Conservation (phyloP, 2,797 vertebrate genomes). For the Lagodon rhomboides region DNA sequence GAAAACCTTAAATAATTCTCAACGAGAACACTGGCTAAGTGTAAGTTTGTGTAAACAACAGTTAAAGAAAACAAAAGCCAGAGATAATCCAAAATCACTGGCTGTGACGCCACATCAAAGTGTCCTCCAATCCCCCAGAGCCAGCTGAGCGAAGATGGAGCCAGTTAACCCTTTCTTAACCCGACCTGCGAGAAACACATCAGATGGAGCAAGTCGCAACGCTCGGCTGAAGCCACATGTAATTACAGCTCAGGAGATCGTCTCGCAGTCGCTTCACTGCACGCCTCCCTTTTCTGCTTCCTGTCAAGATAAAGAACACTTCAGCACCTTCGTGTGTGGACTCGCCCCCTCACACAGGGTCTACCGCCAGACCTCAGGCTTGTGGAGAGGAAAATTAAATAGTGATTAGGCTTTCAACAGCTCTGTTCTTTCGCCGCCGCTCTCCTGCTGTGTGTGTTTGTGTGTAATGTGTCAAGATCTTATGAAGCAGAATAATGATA, state of each 20-base stretch:
- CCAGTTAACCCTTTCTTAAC: slow-evolving; percentile 6
- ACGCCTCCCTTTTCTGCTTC: slow-evolving; percentile 56
- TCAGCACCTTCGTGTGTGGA: slow-evolving; percentile 59
- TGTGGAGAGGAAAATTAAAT: slow-evolving; percentile 29
- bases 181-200: slow-evolving; percentile 28
- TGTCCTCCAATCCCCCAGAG: slow-evolving; percentile 2
- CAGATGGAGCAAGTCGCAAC: background rate
- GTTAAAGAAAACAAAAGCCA: slow-evolving; percentile 25
- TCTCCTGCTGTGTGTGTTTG: background rate
- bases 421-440: slow-evolving; percentile 6
- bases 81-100: slow-evolving; percentile 20
- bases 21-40: background rate
- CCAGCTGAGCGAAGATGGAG: slow-evolving; percentile 24
- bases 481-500: slow-evolving; percentile 10
- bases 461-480: background rate
- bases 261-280: slow-evolving; percentile 9
- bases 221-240: slow-evolving; percentile 15
- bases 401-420: slow-evolving; percentile 32
- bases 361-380: slow-evolving; percentile 13
- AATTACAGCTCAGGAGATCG: slow-evolving; percentile 59
- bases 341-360: slow-evolving; percentile 23
- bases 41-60: slow-evolving; percentile 22
- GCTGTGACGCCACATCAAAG: slow-evolving; percentile 27
- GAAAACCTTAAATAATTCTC: background rate
- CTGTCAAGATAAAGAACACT: slow-evolving; percentile 48